Conservation (phyloP, 2,888 invertebrate genomes). For the Meganola albula region DNA sequence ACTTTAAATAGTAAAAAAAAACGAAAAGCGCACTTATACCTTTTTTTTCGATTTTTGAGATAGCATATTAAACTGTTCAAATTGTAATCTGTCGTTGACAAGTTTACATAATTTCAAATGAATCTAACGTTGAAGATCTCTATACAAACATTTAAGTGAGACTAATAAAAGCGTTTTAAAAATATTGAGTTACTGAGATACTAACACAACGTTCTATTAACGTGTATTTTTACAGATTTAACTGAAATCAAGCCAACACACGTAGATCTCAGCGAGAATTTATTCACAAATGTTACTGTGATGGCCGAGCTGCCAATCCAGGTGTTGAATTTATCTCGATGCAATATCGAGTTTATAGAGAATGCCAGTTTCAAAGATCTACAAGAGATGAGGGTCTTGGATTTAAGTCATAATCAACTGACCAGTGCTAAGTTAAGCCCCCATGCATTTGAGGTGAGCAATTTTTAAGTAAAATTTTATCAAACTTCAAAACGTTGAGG, state of each 20-base stretch:
- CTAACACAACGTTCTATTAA: too few species aligned
- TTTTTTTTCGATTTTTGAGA: too few species aligned
- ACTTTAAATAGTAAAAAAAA: too few species aligned
- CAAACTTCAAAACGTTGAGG: too few species aligned
- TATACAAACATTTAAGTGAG: too few species aligned
- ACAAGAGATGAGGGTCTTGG: conserved; percentile 78
- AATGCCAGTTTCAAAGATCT: conserved; percentile 80
- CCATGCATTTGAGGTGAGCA: conserved; percentile 83
- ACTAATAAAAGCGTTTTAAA: too few species aligned
- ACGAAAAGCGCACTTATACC: too few species aligned
- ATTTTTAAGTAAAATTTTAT: not conserved
- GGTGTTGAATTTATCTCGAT: conserved; percentile 79
- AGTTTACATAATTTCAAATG: too few species aligned
- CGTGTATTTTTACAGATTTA: conserved; percentile 49
- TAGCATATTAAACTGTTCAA: too few species aligned
- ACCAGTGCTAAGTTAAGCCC: conserved; percentile 78
- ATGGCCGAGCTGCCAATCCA: conserved; percentile 76
- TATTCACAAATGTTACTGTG: conserved; percentile 59
- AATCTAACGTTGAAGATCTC: too few species aligned
- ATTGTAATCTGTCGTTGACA: too few species aligned
- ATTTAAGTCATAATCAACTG: conserved; percentile 84
- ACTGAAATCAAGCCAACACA: conserved; percentile 46
- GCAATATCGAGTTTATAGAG: conserved; percentile 80
- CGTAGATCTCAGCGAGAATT: conserved; percentile 67
- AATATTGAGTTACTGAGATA: too few species aligned